Evolutionary conservation across 2,797 vertebrate species (phyloP), one percentile per base, ranked within the genome.

Genomic region (Dryobates pubescens): DNA sequence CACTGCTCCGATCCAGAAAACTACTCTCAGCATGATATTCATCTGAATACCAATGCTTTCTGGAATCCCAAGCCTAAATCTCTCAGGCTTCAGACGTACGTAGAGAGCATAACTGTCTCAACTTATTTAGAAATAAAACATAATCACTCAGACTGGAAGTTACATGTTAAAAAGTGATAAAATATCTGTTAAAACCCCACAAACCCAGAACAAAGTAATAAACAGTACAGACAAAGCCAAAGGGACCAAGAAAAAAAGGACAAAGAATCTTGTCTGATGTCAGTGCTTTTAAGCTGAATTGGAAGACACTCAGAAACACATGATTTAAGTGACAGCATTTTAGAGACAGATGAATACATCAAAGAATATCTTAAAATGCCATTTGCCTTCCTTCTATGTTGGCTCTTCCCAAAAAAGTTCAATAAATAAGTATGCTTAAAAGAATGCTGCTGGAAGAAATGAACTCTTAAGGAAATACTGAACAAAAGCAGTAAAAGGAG

Each of bases 1-100:
- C 17, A 38, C 41, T 76, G 59, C 12, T 87, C 43, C 38, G 38
- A 80, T 85, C 58, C 67, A 94, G 82, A 70, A 92, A 92, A 93
- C 29, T 75, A 57, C 23, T 72, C 17, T 86, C 41, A 61, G 11
- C 13, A 43, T 63, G 59, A 20, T 45, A 61, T 43, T 76, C 59
- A 93, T 23, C n/a, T 36, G 45, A 43, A 30, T 17, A 43, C 4
- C 12, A 30, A 26, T 17, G 13, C 4, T 75, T 64, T 81, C 57
- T 26, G 30, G 17, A 87, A 70, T 77, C 7, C 7, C 17, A 19
- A 82, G 24, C 19, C 47, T 80, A 80, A 72, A 77, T 63, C 59
- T 85, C n/a, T 72, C 10, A 65, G n/a, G 34, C 14, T 83, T 91
- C 53, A 81, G 32, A 54, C 5, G 17, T 65, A 56, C 29, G 43